phyloP scores from a whole-genome alignment of 1,140 invertebrate species.

The Brachionus plicatilis region DNA sequence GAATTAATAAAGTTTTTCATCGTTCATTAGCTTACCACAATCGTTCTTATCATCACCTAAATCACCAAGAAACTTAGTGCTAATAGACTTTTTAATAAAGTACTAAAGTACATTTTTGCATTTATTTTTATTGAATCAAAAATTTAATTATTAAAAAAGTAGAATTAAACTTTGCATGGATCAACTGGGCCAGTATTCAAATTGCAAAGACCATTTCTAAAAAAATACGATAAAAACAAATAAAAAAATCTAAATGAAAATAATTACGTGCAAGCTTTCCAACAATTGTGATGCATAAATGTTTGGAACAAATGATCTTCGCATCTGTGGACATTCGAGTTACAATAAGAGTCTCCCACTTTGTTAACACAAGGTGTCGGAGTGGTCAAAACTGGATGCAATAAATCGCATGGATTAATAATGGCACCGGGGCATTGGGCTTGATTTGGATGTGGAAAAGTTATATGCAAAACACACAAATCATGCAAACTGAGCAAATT shows the following conservation, averaged over 20 bases:
- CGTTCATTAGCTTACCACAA: too few relatives aligned
- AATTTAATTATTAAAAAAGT: background rate
- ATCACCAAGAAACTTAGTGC: too few relatives aligned
- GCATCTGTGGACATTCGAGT: background rate
- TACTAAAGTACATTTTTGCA: background rate
- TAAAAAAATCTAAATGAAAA: background rate
- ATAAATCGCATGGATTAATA: conserved; percentile 35
- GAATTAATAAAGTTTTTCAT: too few relatives aligned
- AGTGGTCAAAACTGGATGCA: background rate
- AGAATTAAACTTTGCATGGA: conserved; percentile 30
- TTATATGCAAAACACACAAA: conserved; percentile 18
- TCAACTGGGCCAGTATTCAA: background rate
- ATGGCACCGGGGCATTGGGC: background rate
- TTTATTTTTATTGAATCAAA: background rate
- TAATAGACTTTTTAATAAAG: too few relatives aligned
- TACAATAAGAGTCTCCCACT: conserved; percentile 32
- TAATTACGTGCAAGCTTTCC: conserved; percentile 38
- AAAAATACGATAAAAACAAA: background rate
- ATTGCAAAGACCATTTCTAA: background rate
- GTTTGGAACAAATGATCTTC: background rate
- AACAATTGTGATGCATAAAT: conserved; percentile 36
- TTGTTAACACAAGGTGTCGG: conserved; percentile 21
- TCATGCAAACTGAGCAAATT: conserved; percentile 35
- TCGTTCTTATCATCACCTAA: too few relatives aligned
- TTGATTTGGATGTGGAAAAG: conserved; percentile 37